Evolutionary conservation across 2,113 vertebrate species (phyloP), one percentile per base, ranked within the genome.

Genomic region (Catharus bicknelli): DNA sequence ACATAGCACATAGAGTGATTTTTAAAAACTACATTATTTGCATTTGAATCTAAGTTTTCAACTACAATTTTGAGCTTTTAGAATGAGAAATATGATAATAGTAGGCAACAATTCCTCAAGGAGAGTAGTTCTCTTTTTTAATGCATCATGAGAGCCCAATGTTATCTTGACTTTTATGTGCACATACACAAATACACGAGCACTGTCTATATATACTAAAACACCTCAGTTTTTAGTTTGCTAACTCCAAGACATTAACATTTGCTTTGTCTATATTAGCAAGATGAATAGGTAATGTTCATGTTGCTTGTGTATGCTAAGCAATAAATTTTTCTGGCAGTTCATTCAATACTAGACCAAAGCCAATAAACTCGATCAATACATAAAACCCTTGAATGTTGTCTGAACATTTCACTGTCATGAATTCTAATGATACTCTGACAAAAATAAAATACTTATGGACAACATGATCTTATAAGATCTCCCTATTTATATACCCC

Each of bases 341-440:
- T 66, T 91, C 79, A 86, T 80, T 94, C 94, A 93, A 93, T 80
- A 43, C 8, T 57, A 66, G 45, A 66, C 32, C 29, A 88, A 93
- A 87, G 22, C 17, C 16, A 85, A 91, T 70, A 61, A 89, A 83
- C 40, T 83, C 74, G 91, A 77, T 90, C 79, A 80, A 83, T 77
- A 34, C 27, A 70, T 50, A 81, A 83, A 69, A 25, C 7, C 23
- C 18, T 87, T 76, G 47, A 82, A 54, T 58, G 29, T 50, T 87
- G n/a, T 38, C 58, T 82, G 40, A 43, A 47, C 16, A 86, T 73
- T 69, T 54, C 34, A 55, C 29, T 4, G 7, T 9, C 67, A 62
- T n/a, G 38, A 77, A 73, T 88, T 64, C 50, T 62, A 69, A 32
- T 59, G 38, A 29, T 47, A 66, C 4, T 62, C 17, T 54, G 48